Evolutionary conservation across 2,113 vertebrate species (phyloP).

Genomic region (Mormyrus iriodes): DNA sequence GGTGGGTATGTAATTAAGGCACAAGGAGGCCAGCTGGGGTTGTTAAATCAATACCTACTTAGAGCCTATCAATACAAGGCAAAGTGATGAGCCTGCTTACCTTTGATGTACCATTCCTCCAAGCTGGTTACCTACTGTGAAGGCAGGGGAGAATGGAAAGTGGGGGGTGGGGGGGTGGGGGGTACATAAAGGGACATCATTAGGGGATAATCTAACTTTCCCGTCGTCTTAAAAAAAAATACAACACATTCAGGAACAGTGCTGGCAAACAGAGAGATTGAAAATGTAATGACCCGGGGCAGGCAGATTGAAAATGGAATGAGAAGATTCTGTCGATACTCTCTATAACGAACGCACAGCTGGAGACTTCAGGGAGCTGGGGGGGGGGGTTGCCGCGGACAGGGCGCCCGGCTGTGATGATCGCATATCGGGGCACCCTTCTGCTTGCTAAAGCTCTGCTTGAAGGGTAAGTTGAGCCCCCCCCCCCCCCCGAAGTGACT

Average conservation of each 20-base stretch:
- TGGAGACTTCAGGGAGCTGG: conserved; percentile 45
- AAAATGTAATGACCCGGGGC: conserved; percentile 50
- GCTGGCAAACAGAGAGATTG: conserved; percentile 57
- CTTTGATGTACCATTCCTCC: conserved; percentile 90
- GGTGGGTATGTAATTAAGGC: too few species aligned
- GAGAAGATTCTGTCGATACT: conserved; percentile 63
- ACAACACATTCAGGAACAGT: conserved; percentile 61
- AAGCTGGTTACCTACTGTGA: conserved; percentile 92
- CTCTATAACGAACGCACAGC: conserved; percentile 64
- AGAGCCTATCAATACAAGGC: conserved; percentile 69
- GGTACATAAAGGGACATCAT: conserved; percentile 38
- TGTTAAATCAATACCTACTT: conserved; percentile 70
- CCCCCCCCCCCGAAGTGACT: neutral
- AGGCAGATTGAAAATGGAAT: conserved; percentile 63
- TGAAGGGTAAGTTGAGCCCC: neutral
- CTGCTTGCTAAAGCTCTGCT: neutral
- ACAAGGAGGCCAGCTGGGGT: neutral
- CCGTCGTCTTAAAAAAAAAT: conserved; percentile 27
- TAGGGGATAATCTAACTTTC: conserved; percentile 60
- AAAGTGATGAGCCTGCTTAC: conserved; percentile 60
- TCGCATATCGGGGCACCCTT: neutral
- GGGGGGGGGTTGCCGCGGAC: neutral
- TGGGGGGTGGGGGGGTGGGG: conserved; percentile 50
- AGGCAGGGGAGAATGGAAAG: conserved; percentile 41
- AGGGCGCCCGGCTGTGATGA: conserved; percentile 11